Evolutionary conservation across 2,113 vertebrate species (phyloP).

Genomic region (Tinamus guttatus): DNA sequence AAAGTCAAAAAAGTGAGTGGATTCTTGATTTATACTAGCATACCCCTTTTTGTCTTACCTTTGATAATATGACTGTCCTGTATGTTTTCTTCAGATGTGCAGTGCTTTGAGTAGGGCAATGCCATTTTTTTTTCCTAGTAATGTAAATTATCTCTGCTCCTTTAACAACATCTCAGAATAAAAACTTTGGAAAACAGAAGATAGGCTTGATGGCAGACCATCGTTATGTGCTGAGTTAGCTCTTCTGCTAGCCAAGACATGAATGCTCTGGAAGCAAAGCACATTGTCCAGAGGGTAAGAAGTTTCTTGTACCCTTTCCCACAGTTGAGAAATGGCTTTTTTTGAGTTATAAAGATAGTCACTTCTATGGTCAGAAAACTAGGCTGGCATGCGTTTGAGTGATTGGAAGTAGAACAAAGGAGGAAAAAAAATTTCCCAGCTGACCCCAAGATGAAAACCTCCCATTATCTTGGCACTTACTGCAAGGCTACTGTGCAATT

Average conservation of each 20-base stretch:
- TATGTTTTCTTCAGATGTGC: background rate
- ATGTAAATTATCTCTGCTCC: background rate
- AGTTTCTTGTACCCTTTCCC: conserved; percentile 26
- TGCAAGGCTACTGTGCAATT: background rate
- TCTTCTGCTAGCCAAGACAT: conserved; percentile 26
- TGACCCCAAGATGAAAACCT: conserved; percentile 29
- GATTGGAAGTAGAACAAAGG: conserved; percentile 41
- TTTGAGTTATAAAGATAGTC: background rate
- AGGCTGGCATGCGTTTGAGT: background rate
- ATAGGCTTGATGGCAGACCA: background rate
- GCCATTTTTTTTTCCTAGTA: background rate
- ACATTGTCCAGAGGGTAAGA: conserved; percentile 25
- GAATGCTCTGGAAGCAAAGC: conserved; percentile 12
- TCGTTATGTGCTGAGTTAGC: conserved; percentile 41
- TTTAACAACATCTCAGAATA: background rate
- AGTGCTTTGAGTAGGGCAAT: background rate
- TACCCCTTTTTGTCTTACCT: background rate
- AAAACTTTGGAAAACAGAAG: background rate
- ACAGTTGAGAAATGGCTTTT: conserved; percentile 25
- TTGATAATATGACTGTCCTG: background rate
- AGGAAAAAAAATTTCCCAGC: background rate
- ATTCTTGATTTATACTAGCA: background rate
- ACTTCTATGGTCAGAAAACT: conserved; percentile 22
- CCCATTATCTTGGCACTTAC: background rate
- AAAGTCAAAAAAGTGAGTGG: background rate